Evolutionary conservation across 2,888 invertebrate genomes (phyloP).

Genomic region (Tinea pellionella): DNA sequence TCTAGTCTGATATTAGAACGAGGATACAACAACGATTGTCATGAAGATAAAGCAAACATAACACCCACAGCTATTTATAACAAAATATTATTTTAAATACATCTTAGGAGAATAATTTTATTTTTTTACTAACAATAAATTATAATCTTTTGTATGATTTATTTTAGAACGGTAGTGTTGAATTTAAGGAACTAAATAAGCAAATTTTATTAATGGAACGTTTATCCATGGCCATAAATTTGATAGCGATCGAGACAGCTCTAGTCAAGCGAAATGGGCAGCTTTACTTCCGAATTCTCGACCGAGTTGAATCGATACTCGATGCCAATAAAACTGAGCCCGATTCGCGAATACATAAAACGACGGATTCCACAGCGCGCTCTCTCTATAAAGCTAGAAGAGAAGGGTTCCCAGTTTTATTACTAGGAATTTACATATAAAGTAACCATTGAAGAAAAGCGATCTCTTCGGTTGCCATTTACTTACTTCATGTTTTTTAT

Average conservation of each 20-base stretch:
- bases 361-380: conserved; percentile 53
- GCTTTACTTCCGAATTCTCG: conserved; percentile 54
- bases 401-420: conserved; percentile 67
- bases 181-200: not conserved
- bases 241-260: conserved; percentile 42
- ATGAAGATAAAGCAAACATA: no score
- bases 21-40: no score
- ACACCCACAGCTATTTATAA: no score
- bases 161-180: not conserved
- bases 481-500: conserved; percentile 35
- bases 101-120: no score
- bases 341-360: conserved; percentile 68
- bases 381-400: conserved; percentile 53
- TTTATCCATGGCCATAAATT: conserved; percentile 39
- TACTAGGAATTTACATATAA: conserved; percentile 67
- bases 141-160: not conserved
- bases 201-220: conserved; percentile 7
- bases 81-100: no score
- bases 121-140: no score
- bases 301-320: conserved; percentile 57
- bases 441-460: conserved; percentile 70
- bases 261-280: conserved; percentile 9
- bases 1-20: no score
- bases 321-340: conserved; percentile 62
- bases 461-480: conserved; percentile 50